Percentiles rank a stretch among this genome's conserved stretches.
These are phyloP conservation scores for Mastomys coucha DNA, from an alignment of 2,113 vertebrate species.

Conservation along the genomic window DNA sequence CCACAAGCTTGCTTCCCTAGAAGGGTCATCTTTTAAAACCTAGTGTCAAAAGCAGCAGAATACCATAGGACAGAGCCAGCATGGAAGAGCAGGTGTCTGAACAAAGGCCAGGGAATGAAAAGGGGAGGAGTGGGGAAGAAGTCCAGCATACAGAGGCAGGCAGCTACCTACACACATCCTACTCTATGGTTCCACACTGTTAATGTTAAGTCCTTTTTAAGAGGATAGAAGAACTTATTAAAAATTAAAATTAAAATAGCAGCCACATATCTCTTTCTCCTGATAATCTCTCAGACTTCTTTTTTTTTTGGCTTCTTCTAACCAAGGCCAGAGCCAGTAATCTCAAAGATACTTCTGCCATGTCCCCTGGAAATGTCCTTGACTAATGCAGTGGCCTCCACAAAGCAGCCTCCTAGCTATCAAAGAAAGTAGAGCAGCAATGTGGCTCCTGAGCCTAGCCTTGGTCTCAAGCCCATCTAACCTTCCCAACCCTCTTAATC, in stretches of 20 bases:
- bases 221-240: neutral
- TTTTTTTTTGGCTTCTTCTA: constrained; percentile 39
- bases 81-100: neutral
- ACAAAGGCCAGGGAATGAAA: neutral
- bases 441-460: neutral
- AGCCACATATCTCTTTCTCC: neutral
- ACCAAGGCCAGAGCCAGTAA: neutral
- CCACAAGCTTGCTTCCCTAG: neutral
- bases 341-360: neutral
- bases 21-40: neutral
- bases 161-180: neutral
- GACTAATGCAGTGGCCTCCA: neutral
- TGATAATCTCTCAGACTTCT: neutral
- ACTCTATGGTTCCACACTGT: neutral
- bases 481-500: neutral
- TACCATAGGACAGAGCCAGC: neutral
- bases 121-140: neutral
- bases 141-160: neutral
- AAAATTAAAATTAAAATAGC: neutral
- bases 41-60: neutral
- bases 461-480: neutral
- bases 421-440: neutral
- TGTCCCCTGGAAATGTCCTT: neutral
- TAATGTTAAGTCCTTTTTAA: neutral
- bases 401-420: neutral